Evolutionary conservation across 2,797 vertebrate genomes (phyloP).

Genomic region (Petrocephalus schoutedeni): DNA sequence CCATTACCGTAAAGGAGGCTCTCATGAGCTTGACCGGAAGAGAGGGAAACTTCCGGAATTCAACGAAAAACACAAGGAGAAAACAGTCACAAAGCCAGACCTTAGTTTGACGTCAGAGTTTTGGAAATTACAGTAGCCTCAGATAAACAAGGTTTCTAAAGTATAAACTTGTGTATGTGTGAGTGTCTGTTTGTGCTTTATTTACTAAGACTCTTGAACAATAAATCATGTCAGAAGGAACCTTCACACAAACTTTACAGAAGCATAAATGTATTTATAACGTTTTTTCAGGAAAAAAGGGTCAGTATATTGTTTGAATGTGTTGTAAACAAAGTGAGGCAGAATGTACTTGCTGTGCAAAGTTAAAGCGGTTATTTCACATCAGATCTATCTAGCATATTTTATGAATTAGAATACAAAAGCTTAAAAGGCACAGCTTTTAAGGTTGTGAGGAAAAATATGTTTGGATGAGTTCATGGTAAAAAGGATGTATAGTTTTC

Average conservation of each 20-base stretch:
- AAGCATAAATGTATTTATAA: neutral
- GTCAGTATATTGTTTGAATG: neutral
- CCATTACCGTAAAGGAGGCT: conserved; percentile 63
- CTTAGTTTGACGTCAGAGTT: conserved; percentile 33
- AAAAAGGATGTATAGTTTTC: neutral
- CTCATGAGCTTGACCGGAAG: conserved; percentile 58
- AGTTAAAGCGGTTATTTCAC: neutral
- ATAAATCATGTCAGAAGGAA: neutral
- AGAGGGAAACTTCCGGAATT: conserved; percentile 51
- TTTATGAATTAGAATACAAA: neutral
- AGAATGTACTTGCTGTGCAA: neutral
- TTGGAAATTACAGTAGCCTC: conserved; percentile 25
- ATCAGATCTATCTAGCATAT: neutral
- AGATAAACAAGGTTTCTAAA: conserved; percentile 16
- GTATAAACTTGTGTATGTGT: conserved; percentile 12
- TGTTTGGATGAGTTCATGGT: neutral
- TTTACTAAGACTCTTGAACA: neutral
- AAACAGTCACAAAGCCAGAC: conserved; percentile 34
- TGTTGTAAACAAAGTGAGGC: neutral
- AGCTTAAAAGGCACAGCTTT: neutral
- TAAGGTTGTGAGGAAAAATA: neutral
- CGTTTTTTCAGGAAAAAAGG: neutral
- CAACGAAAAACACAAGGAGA: conserved; percentile 41
- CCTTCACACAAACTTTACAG: neutral
- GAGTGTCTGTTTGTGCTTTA: neutral